These are phyloP conservation scores for Ondatra zibethicus DNA, from an alignment of 2,113 vertebrate genomes.

Conservation along the genomic window DNA sequence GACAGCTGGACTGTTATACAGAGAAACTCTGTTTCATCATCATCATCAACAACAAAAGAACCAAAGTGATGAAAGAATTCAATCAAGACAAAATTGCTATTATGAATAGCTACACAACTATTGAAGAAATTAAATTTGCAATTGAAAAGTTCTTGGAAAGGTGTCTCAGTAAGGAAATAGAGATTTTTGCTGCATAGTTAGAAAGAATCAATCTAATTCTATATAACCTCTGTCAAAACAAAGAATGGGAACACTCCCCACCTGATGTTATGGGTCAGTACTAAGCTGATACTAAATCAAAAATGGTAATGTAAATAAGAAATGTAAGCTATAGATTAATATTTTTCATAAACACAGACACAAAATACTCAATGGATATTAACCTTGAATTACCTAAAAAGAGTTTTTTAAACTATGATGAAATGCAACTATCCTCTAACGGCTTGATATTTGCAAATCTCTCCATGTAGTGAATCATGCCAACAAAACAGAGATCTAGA, in stretches of 20 bases:
- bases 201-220: constrained; percentile 35
- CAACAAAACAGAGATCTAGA: constrained; percentile 3
- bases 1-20: too few species aligned
- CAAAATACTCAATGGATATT: constrained; percentile 20
- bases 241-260: not conserved
- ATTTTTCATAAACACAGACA: not conserved
- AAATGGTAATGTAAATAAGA: not conserved
- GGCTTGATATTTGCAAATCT: constrained; percentile 15
- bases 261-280: not conserved
- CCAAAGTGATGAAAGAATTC: constrained; percentile 28
- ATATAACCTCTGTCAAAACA: not conserved
- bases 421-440: not conserved
- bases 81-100: constrained; percentile 49
- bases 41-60: not conserved
- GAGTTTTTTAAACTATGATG: not conserved
- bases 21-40: too few species aligned
- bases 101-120: not conserved
- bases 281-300: constrained; percentile 8
- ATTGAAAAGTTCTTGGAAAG: not conserved
- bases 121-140: constrained; percentile 41
- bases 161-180: not conserved
- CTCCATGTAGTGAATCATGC: not conserved
- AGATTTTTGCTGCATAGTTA: constrained; percentile 18
- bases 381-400: constrained; percentile 24
- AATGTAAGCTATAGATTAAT: not conserved